Evolutionary conservation across 2,888 invertebrate species (phyloP), one percentile per base, ranked within the genome.

Genomic region (Leptopterna dolabrata): DNA sequence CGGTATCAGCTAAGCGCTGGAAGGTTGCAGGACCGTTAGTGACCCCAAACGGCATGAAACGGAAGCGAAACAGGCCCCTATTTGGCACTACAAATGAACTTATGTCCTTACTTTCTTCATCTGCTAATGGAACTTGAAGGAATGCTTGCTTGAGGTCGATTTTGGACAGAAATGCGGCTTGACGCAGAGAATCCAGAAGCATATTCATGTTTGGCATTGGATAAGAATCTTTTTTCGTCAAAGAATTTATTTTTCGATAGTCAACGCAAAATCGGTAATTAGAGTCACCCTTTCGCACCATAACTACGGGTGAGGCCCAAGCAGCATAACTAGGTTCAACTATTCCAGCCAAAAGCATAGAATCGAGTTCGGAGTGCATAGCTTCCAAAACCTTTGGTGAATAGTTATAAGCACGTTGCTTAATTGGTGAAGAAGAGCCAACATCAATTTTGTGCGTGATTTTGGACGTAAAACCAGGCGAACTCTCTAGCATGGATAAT

Each of bases 231-330:
- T 86, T 86, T 19, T 76, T 43, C 1, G 86, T 76, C 0, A 43
- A n/a, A 3, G 6, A 16, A 89, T 92, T 92, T 0, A 92, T 71
- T 30, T 89, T 88, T 11, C 92, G 87, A 88, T 91, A 92, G 87
- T 92, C 92, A 0, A 92, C 90, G 88, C 92, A 92, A 16, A 91
- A 81, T 86, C 91, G 81, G 7, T 84, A 87, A n/a, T n/a, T n/a
- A 6, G 89, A 73, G n/a, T 90, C 89, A 87, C 90, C 91, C 43
- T 86, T 86, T 0, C 78, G 70, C 14, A 86, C 78, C 86, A 86
- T 55, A 14, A 86, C 86, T 3, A 86, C 86, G 19, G 86, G 86
- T 7, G 76, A 78, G 13, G 76, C 78, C 86, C 86, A 86, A 7
- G 86, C 30, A 11, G 76, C 19, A 19, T 51, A 24, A 19, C 71